Conservation (phyloP, 2,888 invertebrate species). For the Lochmaea capreae region DNA sequence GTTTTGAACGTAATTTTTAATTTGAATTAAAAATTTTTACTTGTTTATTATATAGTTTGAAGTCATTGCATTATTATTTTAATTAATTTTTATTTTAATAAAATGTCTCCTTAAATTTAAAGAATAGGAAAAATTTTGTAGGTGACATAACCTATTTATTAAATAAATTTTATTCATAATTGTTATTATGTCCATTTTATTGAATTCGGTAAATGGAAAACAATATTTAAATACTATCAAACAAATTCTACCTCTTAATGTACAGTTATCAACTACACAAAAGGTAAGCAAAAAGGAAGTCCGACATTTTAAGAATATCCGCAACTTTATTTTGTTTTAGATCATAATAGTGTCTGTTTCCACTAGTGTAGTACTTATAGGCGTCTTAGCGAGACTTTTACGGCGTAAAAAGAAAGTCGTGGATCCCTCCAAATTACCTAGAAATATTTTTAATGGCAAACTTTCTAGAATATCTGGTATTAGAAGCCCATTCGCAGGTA, state of each 20-base stretch:
- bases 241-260: slow-evolving; percentile 63
- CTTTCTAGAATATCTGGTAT: slow-evolving; percentile 72
- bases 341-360: slow-evolving; percentile 79
- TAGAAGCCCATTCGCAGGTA: slow-evolving; percentile 76
- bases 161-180: slow-evolving; percentile 18
- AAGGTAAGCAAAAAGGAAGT: slow-evolving; percentile 68
- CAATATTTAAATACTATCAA: slow-evolving; percentile 70
- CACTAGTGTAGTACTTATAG: slow-evolving; percentile 84
- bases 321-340: slow-evolving; percentile 63
- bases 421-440: slow-evolving; percentile 62
- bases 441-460: slow-evolving; percentile 60
- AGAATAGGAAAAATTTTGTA: not conserved
- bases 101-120: not conserved
- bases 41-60: not conserved
- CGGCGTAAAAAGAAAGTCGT: slow-evolving; percentile 77
- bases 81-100: not conserved
- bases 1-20: slow-evolving; percentile 1
- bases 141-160: slow-evolving; percentile 36
- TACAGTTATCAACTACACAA: slow-evolving; percentile 75
- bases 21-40: not conserved
- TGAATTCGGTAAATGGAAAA: slow-evolving; percentile 70
- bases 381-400: slow-evolving; percentile 83
- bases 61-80: not conserved
- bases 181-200: slow-evolving; percentile 62
- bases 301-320: slow-evolving; percentile 3